Evolutionary conservation across 2,113 vertebrate genomes (phyloP), one percentile per base, ranked within the genome.

Genomic region (Propithecus coquereli): DNA sequence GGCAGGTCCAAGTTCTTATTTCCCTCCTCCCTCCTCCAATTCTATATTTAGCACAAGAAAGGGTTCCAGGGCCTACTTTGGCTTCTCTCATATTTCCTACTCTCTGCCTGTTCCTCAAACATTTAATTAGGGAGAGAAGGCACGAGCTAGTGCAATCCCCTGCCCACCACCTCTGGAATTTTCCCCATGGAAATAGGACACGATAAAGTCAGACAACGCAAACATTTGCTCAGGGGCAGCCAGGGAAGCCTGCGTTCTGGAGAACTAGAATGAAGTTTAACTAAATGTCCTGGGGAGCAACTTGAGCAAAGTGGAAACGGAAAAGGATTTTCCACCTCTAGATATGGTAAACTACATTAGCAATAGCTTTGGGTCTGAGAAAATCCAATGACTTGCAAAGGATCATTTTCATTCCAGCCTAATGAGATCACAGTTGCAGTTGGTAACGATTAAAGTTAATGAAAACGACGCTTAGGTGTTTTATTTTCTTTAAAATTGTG

Each of bases 171-270:
- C 47, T 95, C 93, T 54, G 71, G 65, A 27, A 92, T 71, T 74
- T 95, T 96, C 96, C 97, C 96, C 76, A 17, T 83, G 95, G 93
- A 97, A 94, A 95, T 20, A 90, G 61, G 45, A 68, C 50, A 92
- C 40, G 70, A 87, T 85, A 68, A 71, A 86, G 23, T 45, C 47
- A 57, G 77, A 97, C 91, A 96, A 94, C 30, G 94, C 81, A 63
- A 92, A 86, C 92, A 95, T 96, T 97, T 90, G 93, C 80, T 3
- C 50, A 13, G 6, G 52, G n/a, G 1, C 14, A 23, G 79, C 95
- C 90, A 20, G 13, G 71, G 68, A 13, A 22, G 96, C 94, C 97
- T 96, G 88, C 93, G 96, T 97, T 95, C 96, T 20, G 27, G 40
- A 17, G 18, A 97, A 97, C 90, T 93, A 95, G 94, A 93, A 1